Evolutionary conservation across 2,797 vertebrate species (phyloP).

Genomic region (Acanthurus lineatus): DNA sequence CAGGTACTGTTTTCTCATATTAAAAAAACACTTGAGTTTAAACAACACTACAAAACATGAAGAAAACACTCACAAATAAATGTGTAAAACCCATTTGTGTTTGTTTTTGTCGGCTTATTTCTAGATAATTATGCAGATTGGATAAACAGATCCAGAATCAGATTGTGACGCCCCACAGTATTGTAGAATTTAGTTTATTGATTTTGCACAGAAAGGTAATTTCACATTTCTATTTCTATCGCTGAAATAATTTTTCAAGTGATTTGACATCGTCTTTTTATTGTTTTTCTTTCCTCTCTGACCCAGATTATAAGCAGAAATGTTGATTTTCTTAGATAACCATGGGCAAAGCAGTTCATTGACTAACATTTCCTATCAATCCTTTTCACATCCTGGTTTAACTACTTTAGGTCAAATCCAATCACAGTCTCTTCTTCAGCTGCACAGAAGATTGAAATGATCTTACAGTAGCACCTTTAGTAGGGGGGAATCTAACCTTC

Average conservation of each 20-base stretch:
- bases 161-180: conserved; percentile 32
- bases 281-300: conserved; percentile 46
- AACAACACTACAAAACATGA: conserved; percentile 47
- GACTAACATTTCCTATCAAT: conserved; percentile 66
- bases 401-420: conserved; percentile 57
- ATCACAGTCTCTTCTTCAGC: conserved; percentile 79
- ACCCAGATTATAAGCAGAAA: conserved; percentile 62
- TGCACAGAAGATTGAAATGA: conserved; percentile 84
- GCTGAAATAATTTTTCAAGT: conserved; percentile 51
- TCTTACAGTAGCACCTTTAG: conserved; percentile 84
- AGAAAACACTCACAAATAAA: conserved; percentile 76
- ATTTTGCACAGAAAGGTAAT: conserved; percentile 72
- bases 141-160: not conserved
- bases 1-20: conserved; percentile 69
- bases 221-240: conserved; percentile 70
- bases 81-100: conserved; percentile 47
- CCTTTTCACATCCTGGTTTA: conserved; percentile 73
- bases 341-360: conserved; percentile 59
- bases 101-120: conserved; percentile 22
- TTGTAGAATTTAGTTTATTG: conserved; percentile 78
- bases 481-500: conserved; percentile 61
- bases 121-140: conserved; percentile 4
- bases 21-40: conserved; percentile 44
- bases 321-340: conserved; percentile 47
- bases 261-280: conserved; percentile 61